Evolutionary conservation across 1,140 invertebrate genomes (phyloP), one percentile per base, ranked within the genome.

Genomic region (Bombyx mandarina): DNA sequence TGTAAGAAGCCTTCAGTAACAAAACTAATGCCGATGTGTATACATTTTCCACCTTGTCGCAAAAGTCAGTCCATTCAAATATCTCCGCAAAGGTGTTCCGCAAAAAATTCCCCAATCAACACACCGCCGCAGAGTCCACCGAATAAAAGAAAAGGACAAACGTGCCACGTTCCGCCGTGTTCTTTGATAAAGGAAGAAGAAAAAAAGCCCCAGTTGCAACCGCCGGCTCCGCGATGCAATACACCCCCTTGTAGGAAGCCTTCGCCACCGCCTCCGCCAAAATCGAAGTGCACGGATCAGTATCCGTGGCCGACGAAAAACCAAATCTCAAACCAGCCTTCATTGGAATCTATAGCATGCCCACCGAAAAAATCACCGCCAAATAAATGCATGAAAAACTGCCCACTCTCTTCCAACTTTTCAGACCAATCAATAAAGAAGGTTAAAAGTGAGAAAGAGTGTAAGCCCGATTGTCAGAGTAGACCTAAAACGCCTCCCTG

Each of bases 381-480:
- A 35, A n/a, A 4, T 8, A 45, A 52, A 48, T 61, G 54, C 53
- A 53, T 43, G n/a, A 56, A 52, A 45, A 45, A 56, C 10, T 61
- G 45, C 6, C 54, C 59, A 10, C 12, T 52, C 10, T 22, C 54
- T 42, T 53, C 48, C 12, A 52, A 52, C 18, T 42, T 22, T 45
- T 45, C 53, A 22, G 26, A 22, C n/a, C 43, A 54, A 22, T 26
- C 53, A 44, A 22, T 56, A n/a, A 47, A 55, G 8, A 47, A 47
- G 6, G 12, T 22, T 8, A 48, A 56, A 10, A 54, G 12, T 45
- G 54, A 60, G 54, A 45, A 60, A 56, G 56, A 66, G 48, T 64
- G 63, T 52, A 61, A 43, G 42, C 61, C 63, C 44, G 43, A 63
- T 3, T 73, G 63, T 57, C 52, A 54, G 8, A 65, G 63, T 58